Base-by-base conservation (phyloP, 2,888 invertebrate genomes). In the Pomacea canaliculata region DNA sequence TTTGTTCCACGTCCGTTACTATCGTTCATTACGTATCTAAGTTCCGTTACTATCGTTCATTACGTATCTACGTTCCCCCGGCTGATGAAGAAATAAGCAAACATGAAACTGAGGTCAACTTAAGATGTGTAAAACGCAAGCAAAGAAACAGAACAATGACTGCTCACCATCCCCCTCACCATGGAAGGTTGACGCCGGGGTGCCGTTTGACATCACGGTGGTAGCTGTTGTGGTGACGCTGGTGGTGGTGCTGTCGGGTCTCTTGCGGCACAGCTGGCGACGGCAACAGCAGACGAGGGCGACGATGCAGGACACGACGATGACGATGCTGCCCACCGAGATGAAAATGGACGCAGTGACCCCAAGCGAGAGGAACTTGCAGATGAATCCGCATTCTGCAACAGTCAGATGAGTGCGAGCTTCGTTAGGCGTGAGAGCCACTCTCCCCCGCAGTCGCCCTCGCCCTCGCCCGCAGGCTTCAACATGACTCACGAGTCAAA, bases 301-400 rank as follows among this genome's bases (percentile, higher is more conserved):
- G 12, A 87, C 86, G 19, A 89, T 80, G 77, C 87, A 88, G 49
- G 88, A 87, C 46, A 89, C 83, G 65, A 88, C 78, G 7, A 90
- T 86, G 67, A 90, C 86, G 37, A 90, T 85, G 74, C 87, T 87
- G 37, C 90, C 89, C 3, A 89, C 89, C 0, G 89, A 86, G 76
- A 90, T 89, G 62, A 88, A 89, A 56, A 90, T 86, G 48, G 89
- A 86, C 0, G 89, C 90, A 37, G 90, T 88, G n/a, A 90, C 87
- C 1, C 90, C 90, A 46, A 90, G 84, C 0, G 87, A 84, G 76
- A 89, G 82, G 78, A 89, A 88, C 77, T 83, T 84, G 78, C 82
- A 81, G 46, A 87, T 76, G 60, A 87, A 81, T 51, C 79, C 80
- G 18, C 82, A 82, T 68, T 86, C 87, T 87, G 85, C 56, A 85